Percentiles rank a stretch among this genome's conserved stretches.
These are phyloP conservation scores for Sturnus vulgaris DNA, from an alignment of 2,113 vertebrate genomes.

Conservation along the genomic window DNA sequence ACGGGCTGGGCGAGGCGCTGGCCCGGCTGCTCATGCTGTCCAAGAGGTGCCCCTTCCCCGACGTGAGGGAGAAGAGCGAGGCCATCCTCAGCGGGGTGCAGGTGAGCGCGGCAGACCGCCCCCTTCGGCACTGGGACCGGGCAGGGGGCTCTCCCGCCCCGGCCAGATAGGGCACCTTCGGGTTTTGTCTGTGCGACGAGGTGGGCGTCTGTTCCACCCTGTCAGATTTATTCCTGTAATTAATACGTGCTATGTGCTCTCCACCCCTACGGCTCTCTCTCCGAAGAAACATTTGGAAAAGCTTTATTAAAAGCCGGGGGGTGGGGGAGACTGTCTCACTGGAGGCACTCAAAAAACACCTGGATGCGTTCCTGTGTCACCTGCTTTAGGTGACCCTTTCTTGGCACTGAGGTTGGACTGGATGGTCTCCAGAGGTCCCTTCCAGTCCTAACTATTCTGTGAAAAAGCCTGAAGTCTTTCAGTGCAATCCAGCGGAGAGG, in stretches of 20 bases:
- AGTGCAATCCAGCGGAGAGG: background rate
- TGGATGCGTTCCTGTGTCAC: background rate
- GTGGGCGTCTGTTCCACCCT: background rate
- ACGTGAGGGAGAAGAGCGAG: constrained; percentile 80
- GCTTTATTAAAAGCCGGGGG: background rate
- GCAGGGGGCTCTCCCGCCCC: background rate
- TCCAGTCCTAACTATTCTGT: background rate
- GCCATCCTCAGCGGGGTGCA: constrained; percentile 81
- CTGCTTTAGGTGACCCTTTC: background rate
- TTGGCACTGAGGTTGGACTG: background rate
- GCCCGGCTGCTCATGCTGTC: constrained; percentile 90
- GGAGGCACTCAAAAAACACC: background rate
- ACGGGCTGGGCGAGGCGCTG: constrained; percentile 82
- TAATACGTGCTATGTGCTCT: no score
- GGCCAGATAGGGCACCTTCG: background rate
- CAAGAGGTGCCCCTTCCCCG: constrained; percentile 86
- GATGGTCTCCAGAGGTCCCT: background rate
- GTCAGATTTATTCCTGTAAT: background rate
- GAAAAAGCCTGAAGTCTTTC: background rate
- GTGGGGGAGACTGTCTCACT: no score
- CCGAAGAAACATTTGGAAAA: background rate
- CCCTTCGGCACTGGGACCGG: background rate
- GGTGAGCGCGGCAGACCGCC: constrained; percentile 61
- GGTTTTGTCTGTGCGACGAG: background rate
- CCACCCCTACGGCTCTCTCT: no score